Evolutionary conservation across 2,113 vertebrate genomes (phyloP).

Genomic region (Cynocephalus volans): DNA sequence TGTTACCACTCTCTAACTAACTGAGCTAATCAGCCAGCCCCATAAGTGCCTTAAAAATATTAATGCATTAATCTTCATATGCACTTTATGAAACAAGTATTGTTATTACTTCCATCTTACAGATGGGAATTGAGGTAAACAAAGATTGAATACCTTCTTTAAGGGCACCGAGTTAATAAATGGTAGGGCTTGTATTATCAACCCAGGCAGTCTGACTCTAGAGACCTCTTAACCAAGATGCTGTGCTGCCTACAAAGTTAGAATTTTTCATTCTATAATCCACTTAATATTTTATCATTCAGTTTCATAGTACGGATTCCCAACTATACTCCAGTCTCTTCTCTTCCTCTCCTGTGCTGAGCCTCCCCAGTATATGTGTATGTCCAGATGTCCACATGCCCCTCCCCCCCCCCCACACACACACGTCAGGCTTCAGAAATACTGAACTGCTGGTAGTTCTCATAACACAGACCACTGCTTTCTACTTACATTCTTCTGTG

Average conservation of each 20-base stretch:
- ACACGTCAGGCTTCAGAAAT: background rate
- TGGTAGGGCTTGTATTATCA: background rate
- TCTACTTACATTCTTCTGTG: background rate
- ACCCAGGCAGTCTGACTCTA: background rate
- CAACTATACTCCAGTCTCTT: background rate
- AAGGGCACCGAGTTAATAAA: background rate
- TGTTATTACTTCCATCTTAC: background rate
- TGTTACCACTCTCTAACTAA: no score
- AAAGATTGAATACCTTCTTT: background rate
- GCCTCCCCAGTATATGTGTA: background rate
- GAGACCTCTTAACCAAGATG: background rate
- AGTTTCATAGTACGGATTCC: background rate
- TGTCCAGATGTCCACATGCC: background rate
- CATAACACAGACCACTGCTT: background rate
- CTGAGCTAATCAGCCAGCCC: no score
- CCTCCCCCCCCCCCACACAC: background rate
- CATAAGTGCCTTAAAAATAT: background rate
- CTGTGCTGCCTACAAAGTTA: background rate
- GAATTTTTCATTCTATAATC: background rate
- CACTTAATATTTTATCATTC: background rate
- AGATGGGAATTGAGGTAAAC: background rate
- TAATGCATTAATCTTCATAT: background rate
- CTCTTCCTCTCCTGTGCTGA: background rate
- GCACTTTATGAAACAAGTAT: background rate
- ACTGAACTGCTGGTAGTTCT: background rate